These are phyloP conservation scores for Alethe castanea DNA, from an alignment of 2,113 vertebrate genomes.

Conservation along the genomic window DNA sequence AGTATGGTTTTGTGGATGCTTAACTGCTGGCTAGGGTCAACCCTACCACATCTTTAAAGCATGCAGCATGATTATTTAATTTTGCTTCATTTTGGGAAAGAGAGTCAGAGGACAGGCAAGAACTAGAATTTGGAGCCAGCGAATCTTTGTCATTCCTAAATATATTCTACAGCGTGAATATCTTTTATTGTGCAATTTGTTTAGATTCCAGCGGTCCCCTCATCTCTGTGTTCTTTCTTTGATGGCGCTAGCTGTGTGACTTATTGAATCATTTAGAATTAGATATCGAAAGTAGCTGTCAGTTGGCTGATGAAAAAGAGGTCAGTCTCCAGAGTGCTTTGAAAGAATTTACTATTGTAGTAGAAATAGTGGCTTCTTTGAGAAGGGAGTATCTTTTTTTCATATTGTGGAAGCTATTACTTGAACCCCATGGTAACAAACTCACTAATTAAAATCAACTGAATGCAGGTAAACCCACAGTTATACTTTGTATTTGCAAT, in stretches of 20 bases:
- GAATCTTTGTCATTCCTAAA: not conserved
- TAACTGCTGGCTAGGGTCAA: not conserved
- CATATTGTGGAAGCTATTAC: not conserved
- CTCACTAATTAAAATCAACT: not conserved
- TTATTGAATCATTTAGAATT: not conserved
- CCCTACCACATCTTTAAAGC: not conserved
- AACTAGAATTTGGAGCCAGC: not conserved
- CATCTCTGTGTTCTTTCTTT: not conserved
- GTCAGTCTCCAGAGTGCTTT: not conserved
- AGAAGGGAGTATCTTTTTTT: conserved; percentile 2
- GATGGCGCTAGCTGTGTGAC: not conserved
- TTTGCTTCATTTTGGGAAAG: not conserved
- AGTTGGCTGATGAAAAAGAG: conserved; percentile 4
- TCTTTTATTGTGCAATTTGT: not conserved
- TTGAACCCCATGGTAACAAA: not conserved
- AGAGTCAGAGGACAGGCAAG: not conserved
- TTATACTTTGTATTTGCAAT: not conserved
- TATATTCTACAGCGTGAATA: not conserved
- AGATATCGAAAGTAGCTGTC: not conserved
- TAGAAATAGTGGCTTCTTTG: conserved; percentile 20
- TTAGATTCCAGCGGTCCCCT: not conserved
- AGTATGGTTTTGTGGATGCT: not conserved
- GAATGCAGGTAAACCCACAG: not conserved
- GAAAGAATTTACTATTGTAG: not conserved
- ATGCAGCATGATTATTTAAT: not conserved